A percentile compares a stretch with the other conserved stretches of the same genome.
These are phyloP conservation scores for Lydus trimaculatus DNA, from an alignment of 2,888 invertebrate genomes.

Conservation along the genomic window DNA sequence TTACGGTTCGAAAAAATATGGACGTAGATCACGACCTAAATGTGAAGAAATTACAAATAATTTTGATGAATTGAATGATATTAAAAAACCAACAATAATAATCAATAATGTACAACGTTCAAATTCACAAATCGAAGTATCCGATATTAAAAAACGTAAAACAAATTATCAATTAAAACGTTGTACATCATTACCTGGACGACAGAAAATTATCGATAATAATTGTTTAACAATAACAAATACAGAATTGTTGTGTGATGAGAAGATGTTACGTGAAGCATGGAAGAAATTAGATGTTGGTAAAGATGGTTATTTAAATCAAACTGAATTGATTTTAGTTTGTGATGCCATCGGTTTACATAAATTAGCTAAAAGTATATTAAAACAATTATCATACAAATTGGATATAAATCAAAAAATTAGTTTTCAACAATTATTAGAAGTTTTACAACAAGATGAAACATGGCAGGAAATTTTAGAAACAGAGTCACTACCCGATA, in stretches of 20 bases:
- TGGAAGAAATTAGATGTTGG: slow-evolving; percentile 71
- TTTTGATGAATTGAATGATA: slow-evolving; percentile 57
- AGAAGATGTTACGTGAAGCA: slow-evolving; percentile 69
- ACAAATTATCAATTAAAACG: slow-evolving; percentile 63
- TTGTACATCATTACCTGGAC: slow-evolving; percentile 65
- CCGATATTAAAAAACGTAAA: slow-evolving; percentile 61
- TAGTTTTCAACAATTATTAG: slow-evolving; percentile 71
- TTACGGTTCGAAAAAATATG: slow-evolving; percentile 79
- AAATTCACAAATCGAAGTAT: slow-evolving; percentile 65
- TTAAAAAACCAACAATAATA: slow-evolving; percentile 43
- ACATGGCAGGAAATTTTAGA: slow-evolving; percentile 56
- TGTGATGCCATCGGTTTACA: slow-evolving; percentile 73
- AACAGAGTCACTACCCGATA: slow-evolving; percentile 25
- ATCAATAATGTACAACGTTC: slow-evolving; percentile 65
- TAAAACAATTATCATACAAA: slow-evolving; percentile 70
- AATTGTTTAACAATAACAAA: slow-evolving; percentile 56
- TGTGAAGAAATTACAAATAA: slow-evolving; percentile 54
- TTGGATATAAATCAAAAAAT: slow-evolving; percentile 71
- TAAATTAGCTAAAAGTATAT: slow-evolving; percentile 70
- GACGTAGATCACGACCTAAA: slow-evolving; percentile 73
- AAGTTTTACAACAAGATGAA: slow-evolving; percentile 66
- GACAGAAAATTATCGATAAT: slow-evolving; percentile 43
- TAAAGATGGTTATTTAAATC: slow-evolving; percentile 68
- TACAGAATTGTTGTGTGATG: slow-evolving; percentile 59
- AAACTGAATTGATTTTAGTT: slow-evolving; percentile 69